Conservation (phyloP, 2,797 vertebrate species). For the Onychomys torridus region DNA sequence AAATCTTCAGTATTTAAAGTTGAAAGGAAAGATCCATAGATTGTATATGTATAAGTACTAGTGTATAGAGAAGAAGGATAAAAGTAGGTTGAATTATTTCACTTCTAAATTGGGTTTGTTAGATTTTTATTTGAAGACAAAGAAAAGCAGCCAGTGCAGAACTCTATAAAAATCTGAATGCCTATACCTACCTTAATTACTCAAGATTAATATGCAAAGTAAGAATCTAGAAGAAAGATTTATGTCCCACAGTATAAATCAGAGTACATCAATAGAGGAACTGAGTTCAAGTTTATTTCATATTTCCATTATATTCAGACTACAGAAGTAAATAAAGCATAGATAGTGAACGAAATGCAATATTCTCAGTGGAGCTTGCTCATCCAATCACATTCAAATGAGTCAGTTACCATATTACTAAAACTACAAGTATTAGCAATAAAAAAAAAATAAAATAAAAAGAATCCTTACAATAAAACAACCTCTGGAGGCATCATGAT, state of each 20-base stretch:
- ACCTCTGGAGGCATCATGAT: too few species aligned
- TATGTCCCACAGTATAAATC: neutral
- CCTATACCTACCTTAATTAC: neutral
- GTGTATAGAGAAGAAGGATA: too few species aligned
- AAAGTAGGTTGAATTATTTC: neutral
- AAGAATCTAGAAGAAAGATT: neutral
- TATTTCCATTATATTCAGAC: neutral
- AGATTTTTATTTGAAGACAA: neutral
- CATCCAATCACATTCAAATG: neutral
- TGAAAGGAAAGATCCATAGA: neutral
- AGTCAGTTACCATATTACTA: neutral
- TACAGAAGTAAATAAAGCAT: neutral
- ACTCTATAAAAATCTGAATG: neutral
- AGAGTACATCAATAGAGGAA: neutral
- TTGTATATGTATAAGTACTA: neutral
- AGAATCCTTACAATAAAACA: too few species aligned
- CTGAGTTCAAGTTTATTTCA: neutral
- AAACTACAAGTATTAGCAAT: neutral
- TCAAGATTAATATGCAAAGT: neutral
- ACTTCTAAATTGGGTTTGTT: neutral
- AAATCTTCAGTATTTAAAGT: neutral
- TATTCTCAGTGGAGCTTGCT: neutral
- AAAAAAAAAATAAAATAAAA: conserved; percentile 59
- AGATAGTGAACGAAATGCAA: accelerated
- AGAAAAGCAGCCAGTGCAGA: neutral